Evolutionary conservation across 1,140 invertebrate species (phyloP).

Genomic region (Drosophila ironensis): DNA sequence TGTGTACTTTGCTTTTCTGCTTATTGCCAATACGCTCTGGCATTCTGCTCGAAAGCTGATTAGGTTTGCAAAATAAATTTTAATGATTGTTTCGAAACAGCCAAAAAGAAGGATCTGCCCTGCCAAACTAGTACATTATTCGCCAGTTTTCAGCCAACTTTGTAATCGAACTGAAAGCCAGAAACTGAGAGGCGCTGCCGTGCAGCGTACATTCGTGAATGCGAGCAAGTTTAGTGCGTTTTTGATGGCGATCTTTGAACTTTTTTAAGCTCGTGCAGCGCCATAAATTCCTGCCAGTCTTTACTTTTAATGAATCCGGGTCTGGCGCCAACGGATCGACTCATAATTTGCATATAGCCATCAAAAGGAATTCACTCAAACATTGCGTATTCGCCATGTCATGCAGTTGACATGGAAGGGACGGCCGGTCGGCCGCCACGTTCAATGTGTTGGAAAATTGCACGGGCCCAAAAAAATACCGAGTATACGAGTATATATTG

Average conservation of each 20-base stretch:
- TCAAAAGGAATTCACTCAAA: constrained; percentile 38
- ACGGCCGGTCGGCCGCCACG: constrained; percentile 13
- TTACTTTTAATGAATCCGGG: not conserved
- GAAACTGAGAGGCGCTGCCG: too few relatives aligned
- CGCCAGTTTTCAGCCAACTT: too few relatives aligned
- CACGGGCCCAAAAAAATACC: constrained; percentile 32
- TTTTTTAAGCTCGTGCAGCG: too few relatives aligned
- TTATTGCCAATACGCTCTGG: constrained; percentile 16
- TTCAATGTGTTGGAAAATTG: constrained; percentile 78
- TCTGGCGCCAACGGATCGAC: constrained; percentile 20
- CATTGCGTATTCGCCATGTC: constrained; percentile 62
- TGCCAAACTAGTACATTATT: too few relatives aligned
- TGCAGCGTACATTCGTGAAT: too few relatives aligned
- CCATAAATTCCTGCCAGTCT: too few relatives aligned
- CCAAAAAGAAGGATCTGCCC: not conserved
- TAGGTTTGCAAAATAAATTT: constrained; percentile 42
- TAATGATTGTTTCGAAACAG: constrained; percentile 14
- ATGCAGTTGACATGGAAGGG: constrained; percentile 44
- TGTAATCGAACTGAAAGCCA: too few relatives aligned
- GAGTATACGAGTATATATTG: constrained; percentile 16
- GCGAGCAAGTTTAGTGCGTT: too few relatives aligned
- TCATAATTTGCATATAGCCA: constrained; percentile 47
- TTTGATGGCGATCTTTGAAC: too few relatives aligned
- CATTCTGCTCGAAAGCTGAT: constrained; percentile 32
- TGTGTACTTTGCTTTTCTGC: constrained; percentile 2